Evolutionary conservation across 2,113 vertebrate species (phyloP).

Genomic region (Pantherophis guttatus): DNA sequence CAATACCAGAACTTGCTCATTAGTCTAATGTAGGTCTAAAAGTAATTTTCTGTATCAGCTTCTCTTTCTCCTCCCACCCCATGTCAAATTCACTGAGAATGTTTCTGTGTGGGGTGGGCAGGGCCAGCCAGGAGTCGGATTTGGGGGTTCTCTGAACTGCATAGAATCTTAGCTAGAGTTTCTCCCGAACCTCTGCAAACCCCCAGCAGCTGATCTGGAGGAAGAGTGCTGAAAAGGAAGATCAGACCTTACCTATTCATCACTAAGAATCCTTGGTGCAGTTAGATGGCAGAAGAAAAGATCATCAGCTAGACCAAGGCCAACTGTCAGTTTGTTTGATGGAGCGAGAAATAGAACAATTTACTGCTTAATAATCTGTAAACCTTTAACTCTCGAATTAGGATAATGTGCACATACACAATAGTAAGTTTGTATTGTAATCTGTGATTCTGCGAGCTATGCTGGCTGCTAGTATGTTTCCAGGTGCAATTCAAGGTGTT

Average conservation of each 20-base stretch:
- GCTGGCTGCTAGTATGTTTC: too few species aligned
- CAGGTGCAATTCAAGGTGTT: too few species aligned
- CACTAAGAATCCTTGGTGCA: background rate
- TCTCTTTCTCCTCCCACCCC: background rate
- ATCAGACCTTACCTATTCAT: background rate
- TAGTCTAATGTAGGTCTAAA: background rate
- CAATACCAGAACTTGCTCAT: background rate
- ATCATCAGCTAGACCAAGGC: background rate
- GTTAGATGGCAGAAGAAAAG: background rate
- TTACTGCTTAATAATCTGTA: background rate
- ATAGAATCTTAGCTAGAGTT: too few species aligned
- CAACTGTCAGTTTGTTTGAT: background rate
- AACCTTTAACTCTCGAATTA: background rate
- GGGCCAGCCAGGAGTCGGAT: too few species aligned
- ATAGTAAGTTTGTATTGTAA: background rate
- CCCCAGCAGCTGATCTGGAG: background rate
- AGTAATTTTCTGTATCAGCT: background rate
- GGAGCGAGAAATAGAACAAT: background rate
- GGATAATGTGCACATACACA: background rate
- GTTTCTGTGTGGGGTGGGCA: background rate
- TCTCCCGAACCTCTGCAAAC: too few species aligned
- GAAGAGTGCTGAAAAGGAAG: background rate
- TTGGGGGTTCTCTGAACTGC: too few species aligned
- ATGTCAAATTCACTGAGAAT: background rate
- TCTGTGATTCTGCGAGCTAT: too few species aligned